Evolutionary conservation across 2,888 invertebrate species (phyloP), one percentile per base, ranked within the genome.

Genomic region (Steinernema hermaphroditum): DNA sequence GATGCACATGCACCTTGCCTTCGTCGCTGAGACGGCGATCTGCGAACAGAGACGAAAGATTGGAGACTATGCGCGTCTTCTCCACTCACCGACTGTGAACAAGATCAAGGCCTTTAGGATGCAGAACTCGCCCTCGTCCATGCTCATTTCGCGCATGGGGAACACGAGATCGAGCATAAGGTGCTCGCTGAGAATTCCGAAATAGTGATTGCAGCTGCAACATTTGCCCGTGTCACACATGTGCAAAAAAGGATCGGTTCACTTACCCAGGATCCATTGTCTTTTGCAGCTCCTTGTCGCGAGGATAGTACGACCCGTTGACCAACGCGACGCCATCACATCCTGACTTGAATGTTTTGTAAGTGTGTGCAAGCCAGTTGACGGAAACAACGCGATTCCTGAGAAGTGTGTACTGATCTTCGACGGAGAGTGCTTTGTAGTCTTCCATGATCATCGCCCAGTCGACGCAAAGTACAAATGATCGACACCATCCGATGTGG

Each of bases 51-150:
- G 50, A 19, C 19, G 19, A 50, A 22, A 24, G 50, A 50, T 50
- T 19, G 24, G 24, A 50, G 50, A 50, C 2, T 22, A 50, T 24
- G 50, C 12, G 50, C 50, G 50, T 22, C 12, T 2, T 19, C 0
- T 16, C 29, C 22, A 77, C 79, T 75, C 37, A 80, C 80, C 78
- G 62, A 80, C 77, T 49, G 80, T 74, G 74, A 82, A 82, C 16
- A 82, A 69, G 70, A 82, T 79, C 24, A 82, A 72, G 9, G 79
- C 81, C 72, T 82, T 82, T 49, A 82, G 77, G 16, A 82, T 71
- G 32, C 78, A 78, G 73, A 82, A 82, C 76, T 82, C 82, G 41
- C 81, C 82, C 37, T 82, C 82, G 69, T 81, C 80, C 81, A 82
- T 80, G 19, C 76, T 69, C 80, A 82, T 80, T 69, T 82, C 82